Conservation (phyloP, 2,888 invertebrate species). For the Hyppa rectilinea region DNA sequence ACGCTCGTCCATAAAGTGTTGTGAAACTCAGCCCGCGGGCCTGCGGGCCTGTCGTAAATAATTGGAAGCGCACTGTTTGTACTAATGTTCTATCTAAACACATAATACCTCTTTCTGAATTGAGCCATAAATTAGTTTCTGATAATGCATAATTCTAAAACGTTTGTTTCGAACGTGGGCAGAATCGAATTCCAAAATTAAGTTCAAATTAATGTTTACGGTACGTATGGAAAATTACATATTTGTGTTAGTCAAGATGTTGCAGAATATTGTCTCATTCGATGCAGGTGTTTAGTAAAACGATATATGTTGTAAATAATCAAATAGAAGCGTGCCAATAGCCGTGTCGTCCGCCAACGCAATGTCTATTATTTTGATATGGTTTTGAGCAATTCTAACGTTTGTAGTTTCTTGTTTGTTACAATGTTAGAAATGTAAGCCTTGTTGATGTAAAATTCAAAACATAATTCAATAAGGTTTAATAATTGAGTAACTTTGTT, state of each 20-base stretch:
- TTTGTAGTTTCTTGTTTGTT: constrained; percentile 33
- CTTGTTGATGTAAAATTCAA: background rate
- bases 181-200: constrained; percentile 69
- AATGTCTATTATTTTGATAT: constrained; percentile 59
- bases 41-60: constrained; percentile 80
- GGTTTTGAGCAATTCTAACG: constrained; percentile 48
- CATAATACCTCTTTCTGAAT: constrained; percentile 83
- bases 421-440: constrained; percentile 21
- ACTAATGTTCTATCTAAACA: constrained; percentile 82
- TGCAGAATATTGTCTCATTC: constrained; percentile 72
- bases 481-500: background rate
- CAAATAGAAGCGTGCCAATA: constrained; percentile 69
- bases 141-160: constrained; percentile 66
- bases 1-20: constrained; percentile 77
- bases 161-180: constrained; percentile 71
- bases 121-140: constrained; percentile 82
- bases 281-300: constrained; percentile 67
- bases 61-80: constrained; percentile 85
- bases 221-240: constrained; percentile 45
- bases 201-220: constrained; percentile 44
- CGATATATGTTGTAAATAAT: constrained; percentile 71
- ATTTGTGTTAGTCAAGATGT: constrained; percentile 69
- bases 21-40: constrained; percentile 78
- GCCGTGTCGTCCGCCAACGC: constrained; percentile 63
- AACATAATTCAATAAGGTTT: background rate